phyloP scores from a whole-genome alignment of 2,797 vertebrate species.

The Tapirus indicus region DNA sequence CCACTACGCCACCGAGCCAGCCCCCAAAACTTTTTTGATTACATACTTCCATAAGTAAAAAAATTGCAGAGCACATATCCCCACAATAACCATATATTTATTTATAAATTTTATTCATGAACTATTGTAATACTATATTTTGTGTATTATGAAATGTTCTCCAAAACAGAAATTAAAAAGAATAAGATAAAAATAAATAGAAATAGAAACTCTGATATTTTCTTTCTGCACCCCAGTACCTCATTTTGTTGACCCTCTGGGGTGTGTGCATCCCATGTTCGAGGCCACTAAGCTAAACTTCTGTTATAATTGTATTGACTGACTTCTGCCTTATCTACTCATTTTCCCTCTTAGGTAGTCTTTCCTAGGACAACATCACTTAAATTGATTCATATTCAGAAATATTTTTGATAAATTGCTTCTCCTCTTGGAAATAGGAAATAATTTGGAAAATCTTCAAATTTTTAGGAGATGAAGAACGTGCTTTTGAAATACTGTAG shows the following conservation, averaged over 20 bases:
- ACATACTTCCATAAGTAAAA: background rate
- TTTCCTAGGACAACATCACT: background rate
- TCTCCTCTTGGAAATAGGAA: background rate
- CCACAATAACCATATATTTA: background rate
- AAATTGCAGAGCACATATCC: background rate
- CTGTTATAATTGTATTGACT: background rate
- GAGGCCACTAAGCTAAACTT: background rate
- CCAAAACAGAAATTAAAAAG: background rate
- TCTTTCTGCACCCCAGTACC: background rate
- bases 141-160: background rate
- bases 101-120: slow-evolving; percentile 13
- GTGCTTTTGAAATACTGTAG: slow-evolving; percentile 5
- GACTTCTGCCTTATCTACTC: background rate
- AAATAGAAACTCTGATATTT: background rate
- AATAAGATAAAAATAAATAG: slow-evolving; percentile 26
- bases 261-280: background rate
- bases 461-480: background rate
- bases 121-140: background rate
- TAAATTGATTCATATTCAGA: slow-evolving; percentile 3
- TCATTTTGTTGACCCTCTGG: background rate
- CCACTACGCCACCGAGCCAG: too few species aligned
- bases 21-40: background rate
- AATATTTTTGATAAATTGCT: slow-evolving; percentile 45
- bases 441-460: background rate
- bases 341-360: background rate